Conservation (phyloP, 92 coral and sea anemone genomes). For the Zoanthus gigantus region DNA sequence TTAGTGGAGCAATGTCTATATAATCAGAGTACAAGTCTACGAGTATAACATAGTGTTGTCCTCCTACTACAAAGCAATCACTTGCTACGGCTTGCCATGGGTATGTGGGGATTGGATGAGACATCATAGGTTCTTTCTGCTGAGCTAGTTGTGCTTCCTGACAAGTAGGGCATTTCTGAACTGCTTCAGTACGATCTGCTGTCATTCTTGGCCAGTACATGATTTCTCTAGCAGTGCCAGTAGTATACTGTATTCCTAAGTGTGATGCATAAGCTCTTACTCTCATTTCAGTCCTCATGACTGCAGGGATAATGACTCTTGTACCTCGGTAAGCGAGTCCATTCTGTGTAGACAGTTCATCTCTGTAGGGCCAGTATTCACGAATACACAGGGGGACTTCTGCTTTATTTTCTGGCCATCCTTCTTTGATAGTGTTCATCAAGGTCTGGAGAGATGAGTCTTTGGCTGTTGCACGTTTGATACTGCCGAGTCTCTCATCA, state of each 20-base stretch:
- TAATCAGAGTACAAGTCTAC: no score
- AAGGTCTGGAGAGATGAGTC: no score
- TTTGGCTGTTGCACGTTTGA: no score
- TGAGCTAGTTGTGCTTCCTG: constrained; percentile 50
- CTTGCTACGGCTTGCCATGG: constrained; percentile 71
- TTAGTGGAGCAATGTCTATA: no score
- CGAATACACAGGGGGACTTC: constrained; percentile 50
- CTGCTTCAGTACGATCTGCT: constrained; percentile 60
- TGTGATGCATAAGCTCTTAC: constrained; percentile 62
- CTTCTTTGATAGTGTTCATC: neutral
- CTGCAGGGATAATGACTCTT: constrained; percentile 59
- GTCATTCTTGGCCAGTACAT: neutral
- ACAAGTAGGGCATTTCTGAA: constrained; percentile 44
- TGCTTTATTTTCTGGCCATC: neutral
- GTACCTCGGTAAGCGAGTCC: constrained; percentile 65
- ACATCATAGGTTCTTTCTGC: constrained; percentile 63
- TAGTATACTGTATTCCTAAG: constrained; percentile 72
- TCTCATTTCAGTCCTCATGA: constrained; percentile 24
- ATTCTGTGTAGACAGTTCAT: constrained; percentile 65
- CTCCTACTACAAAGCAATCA: constrained; percentile 60
- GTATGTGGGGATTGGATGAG: constrained; percentile 60
- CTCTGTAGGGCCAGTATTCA: constrained; percentile 66
- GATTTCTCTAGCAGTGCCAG: constrained; percentile 66
- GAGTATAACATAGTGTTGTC: neutral
- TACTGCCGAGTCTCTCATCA: no score